These are phyloP conservation scores for Drosophila atripex DNA, from an alignment of 2,888 invertebrate genomes.

Conservation along the genomic window DNA sequence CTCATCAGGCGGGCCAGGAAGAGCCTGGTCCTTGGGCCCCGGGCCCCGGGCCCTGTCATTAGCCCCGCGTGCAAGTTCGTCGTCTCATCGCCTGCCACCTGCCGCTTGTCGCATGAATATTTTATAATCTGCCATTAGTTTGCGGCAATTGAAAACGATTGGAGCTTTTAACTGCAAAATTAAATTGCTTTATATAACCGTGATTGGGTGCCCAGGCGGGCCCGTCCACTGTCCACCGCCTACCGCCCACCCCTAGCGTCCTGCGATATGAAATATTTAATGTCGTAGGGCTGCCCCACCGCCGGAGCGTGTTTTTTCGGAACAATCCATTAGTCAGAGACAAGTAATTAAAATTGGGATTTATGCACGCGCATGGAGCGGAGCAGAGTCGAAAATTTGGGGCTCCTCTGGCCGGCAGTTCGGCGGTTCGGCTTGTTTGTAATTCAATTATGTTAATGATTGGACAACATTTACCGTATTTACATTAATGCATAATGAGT, in stretches of 20 bases:
- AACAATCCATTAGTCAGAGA: slow-evolving; percentile 73
- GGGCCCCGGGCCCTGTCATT: slow-evolving; percentile 52
- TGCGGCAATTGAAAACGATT: slow-evolving; percentile 80
- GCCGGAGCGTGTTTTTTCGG: slow-evolving; percentile 30
- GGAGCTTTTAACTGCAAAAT: slow-evolving; percentile 79
- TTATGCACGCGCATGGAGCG: slow-evolving; percentile 68
- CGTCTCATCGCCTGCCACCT: slow-evolving; percentile 43
- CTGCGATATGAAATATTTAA: slow-evolving; percentile 61
- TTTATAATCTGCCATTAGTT: slow-evolving; percentile 79
- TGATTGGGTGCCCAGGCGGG: slow-evolving; percentile 18
- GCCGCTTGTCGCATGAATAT: slow-evolving; percentile 71
- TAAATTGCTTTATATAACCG: slow-evolving; percentile 67
- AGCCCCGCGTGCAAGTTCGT: slow-evolving; percentile 44
- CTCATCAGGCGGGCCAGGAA: slow-evolving; percentile 49
- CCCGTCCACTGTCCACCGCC: neutral
- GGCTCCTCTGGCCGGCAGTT: slow-evolving; percentile 18
- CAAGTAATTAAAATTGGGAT: slow-evolving; percentile 78
- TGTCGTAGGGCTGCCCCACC: slow-evolving; percentile 24
- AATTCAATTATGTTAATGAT: slow-evolving; percentile 84
- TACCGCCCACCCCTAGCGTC: neutral
- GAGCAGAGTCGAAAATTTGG: slow-evolving; percentile 47
- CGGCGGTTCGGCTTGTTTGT: slow-evolving; percentile 76
- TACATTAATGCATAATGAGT: slow-evolving; percentile 84
- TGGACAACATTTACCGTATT: slow-evolving; percentile 83
- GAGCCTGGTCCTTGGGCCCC: slow-evolving; percentile 3